These are phyloP conservation scores for Esperia sulphurella DNA, from an alignment of 2,888 invertebrate species.

Conservation along the genomic window DNA sequence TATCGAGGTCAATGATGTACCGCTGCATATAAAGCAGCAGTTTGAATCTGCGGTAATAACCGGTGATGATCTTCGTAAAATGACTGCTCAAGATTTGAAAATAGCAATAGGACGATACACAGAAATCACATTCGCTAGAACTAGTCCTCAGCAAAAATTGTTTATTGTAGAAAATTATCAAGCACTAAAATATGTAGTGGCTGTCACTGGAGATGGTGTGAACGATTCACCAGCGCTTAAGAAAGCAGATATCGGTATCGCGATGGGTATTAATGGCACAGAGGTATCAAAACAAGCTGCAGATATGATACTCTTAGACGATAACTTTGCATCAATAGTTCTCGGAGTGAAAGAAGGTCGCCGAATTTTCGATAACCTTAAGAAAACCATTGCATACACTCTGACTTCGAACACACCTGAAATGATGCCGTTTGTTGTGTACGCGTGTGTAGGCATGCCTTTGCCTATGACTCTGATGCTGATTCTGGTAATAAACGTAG, in stretches of 20 bases:
- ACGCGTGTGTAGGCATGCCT: constrained; percentile 86
- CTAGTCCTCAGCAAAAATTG: constrained; percentile 84
- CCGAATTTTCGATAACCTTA: constrained; percentile 91
- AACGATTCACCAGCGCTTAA: constrained; percentile 93
- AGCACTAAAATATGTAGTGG: constrained; percentile 87
- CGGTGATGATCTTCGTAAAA: constrained; percentile 78
- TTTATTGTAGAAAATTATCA: constrained; percentile 89
- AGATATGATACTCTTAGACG: constrained; percentile 93
- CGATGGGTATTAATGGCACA: constrained; percentile 88
- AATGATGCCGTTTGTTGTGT: constrained; percentile 89
- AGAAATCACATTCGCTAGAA: constrained; percentile 88
- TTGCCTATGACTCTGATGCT: constrained; percentile 81
- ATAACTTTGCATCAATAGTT: constrained; percentile 93
- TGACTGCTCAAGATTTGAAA: constrained; percentile 77
- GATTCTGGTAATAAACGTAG: constrained; percentile 87
- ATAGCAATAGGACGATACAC: constrained; percentile 77
- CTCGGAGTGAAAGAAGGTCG: constrained; percentile 90
- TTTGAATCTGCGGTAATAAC: constrained; percentile 65
- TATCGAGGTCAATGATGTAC: constrained; percentile 73
- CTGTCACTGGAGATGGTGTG: constrained; percentile 94
- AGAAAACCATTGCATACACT: constrained; percentile 92
- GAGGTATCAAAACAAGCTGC: constrained; percentile 93
- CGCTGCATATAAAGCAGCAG: constrained; percentile 60
- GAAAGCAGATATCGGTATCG: constrained; percentile 90
- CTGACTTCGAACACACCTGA: constrained; percentile 91